Evolutionary conservation across 2,113 vertebrate species (phyloP), one percentile per base, ranked within the genome.

Genomic region (Cynopterus brachyotis): DNA sequence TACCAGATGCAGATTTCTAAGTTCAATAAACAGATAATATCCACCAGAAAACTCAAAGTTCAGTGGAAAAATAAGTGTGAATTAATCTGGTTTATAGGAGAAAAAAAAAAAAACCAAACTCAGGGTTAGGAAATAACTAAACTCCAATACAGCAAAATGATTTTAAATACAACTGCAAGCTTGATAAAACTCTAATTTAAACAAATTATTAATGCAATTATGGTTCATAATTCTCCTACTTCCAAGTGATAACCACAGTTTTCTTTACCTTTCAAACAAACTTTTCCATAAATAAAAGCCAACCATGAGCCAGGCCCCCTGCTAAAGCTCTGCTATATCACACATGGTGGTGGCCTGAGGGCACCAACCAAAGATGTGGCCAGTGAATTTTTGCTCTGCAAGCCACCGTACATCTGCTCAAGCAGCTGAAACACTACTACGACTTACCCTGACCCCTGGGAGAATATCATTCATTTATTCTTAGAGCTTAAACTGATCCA

Each of bases 21-120:
- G 70, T 85, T 87, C 70, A 53, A 57, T 60, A 42, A 69, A 97
- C 69, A 78, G 47, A 76, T 93, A 96, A 95, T 91, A 79, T 8
- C 55, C 55, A 57, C 55, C 8, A 57, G 55, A 57, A 57, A 57
- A 57, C 13, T 69, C 97, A 98, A 97, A 97, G 94, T 94, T 94
- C 95, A 95, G 16, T 87, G 35, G 47, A 79, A 94, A 97, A 95
- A 15, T 87, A 91, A 84, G 24, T 59, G 35, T 53, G 66, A 95
- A 85, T 76, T 66, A 91, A 94, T 60, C 9, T 90, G 40, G 40
- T 12, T 92, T 80, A 70, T 8, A 69, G 69, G 89, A 4, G 28
- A 82, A 35, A 53, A 15, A 78, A n/a, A 78, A 12, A 30, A 40
- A 30, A 59, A 13, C 13, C 9, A 47, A 75, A 60, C 12, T 20